Percentiles rank a stretch among this genome's conserved stretches.
phyloP scores from a whole-genome alignment of 30 jellyfish, hydroid and myxozoan genomes.

The Aurelia aurita complex sp. Pacific region DNA sequence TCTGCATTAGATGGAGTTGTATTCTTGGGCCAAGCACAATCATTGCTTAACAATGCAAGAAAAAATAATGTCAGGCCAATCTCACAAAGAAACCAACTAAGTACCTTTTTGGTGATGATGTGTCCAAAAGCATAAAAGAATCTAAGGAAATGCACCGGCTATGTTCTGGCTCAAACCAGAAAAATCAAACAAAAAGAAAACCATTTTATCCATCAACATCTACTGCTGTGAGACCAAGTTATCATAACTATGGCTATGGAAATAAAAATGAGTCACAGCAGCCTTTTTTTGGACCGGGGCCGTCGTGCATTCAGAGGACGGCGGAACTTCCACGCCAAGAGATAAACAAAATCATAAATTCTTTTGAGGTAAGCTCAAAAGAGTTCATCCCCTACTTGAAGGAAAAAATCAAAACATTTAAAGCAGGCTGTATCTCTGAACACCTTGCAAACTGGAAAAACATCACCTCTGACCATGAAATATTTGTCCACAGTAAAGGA shows the following conservation, averaged over 20 bases:
- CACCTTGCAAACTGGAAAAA: not conserved
- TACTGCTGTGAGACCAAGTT: too few relatives aligned
- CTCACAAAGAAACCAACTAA: too few relatives aligned
- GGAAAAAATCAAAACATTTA: too few relatives aligned
- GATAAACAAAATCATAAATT: too few relatives aligned
- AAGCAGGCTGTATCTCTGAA: too few relatives aligned
- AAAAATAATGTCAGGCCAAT: not conserved
- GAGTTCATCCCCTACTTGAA: not conserved
- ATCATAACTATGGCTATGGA: slow-evolving; percentile 1
- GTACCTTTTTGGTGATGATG: slow-evolving; percentile 21
- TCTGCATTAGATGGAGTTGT: slow-evolving; percentile 1
- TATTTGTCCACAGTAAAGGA: not conserved
- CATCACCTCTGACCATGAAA: slow-evolving; percentile 5
- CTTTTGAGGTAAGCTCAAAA: too few relatives aligned
- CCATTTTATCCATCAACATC: too few relatives aligned
- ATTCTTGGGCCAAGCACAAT: slow-evolving; percentile 3
- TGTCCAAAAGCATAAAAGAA: slow-evolving; percentile 6
- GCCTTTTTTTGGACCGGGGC: slow-evolving; percentile 12
- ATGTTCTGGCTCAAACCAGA: not conserved
- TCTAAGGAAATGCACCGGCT: slow-evolving; percentile 2
- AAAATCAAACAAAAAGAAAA: too few relatives aligned
- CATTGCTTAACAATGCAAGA: slow-evolving; percentile 2
- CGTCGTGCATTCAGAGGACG: slow-evolving; percentile 6
- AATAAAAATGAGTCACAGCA: slow-evolving; percentile 4
- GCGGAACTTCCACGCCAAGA: slow-evolving; percentile 7